phyloP scores from a whole-genome alignment of 2,113 vertebrate genomes.

The Austrofundulus limnaeus region DNA sequence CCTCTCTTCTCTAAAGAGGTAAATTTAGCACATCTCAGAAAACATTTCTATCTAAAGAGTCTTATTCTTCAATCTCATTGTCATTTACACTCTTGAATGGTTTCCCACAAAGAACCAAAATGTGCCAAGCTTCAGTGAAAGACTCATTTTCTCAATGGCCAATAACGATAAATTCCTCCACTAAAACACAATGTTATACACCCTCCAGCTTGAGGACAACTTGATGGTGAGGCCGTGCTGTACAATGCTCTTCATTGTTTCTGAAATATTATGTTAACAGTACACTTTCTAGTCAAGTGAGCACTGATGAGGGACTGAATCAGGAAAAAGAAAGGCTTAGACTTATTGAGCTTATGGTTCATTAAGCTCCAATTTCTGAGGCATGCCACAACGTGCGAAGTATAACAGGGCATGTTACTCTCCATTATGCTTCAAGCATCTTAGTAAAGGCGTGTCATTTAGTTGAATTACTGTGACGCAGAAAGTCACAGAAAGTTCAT shows the following conservation, averaged over 20 bases:
- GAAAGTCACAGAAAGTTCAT: conserved; percentile 13
- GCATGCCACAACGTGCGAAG: conserved; percentile 2
- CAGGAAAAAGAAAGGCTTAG: conserved; percentile 4
- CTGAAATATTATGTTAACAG: conserved; percentile 28
- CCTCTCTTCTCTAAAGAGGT: conserved; percentile 11
- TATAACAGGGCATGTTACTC: background rate
- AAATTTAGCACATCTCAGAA: conserved; percentile 29
- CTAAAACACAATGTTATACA: conserved; percentile 21
- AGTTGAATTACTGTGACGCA: background rate
- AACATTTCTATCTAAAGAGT: conserved; percentile 51
- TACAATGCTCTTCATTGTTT: conserved; percentile 33
- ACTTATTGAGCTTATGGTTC: conserved; percentile 7
- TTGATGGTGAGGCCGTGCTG: conserved; percentile 20
- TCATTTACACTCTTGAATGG: conserved; percentile 58
- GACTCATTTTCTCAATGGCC: conserved; percentile 57
- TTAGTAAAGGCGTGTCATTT: background rate
- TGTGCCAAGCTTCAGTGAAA: conserved; percentile 42
- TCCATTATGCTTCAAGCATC: background rate
- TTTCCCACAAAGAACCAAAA: conserved; percentile 57
- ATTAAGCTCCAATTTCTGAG: conserved; percentile 6
- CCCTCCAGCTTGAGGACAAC: conserved; percentile 16
- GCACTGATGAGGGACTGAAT: conserved; percentile 21
- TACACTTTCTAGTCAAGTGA: conserved; percentile 25
- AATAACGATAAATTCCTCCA: conserved; percentile 41
- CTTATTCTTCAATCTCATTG: conserved; percentile 44